Base-by-base conservation (phyloP, 2,888 invertebrate species). In the Odontothrips loti region DNA sequence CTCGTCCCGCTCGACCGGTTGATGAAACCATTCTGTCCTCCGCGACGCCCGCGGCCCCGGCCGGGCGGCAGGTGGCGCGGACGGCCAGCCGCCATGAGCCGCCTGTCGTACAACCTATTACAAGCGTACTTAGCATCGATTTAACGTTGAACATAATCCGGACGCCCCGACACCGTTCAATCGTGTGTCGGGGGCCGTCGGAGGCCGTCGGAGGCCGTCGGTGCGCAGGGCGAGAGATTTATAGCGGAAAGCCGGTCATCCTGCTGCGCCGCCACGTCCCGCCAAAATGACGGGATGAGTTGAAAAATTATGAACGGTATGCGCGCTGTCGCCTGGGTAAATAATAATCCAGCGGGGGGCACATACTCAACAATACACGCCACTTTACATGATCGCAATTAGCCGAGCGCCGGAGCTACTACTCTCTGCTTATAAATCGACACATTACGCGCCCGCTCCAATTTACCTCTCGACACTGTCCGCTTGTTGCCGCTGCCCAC, bases 391-490 rank as follows among this genome's bases (percentile, higher is more conserved):
- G 27, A 23, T 8, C 68, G 27, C 68, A 75, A 75, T 75, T 75
- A 75, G 27, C 58, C 58, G n/a, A n/a, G n/a, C n/a, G n/a, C n/a
- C n/a, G 58, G 20, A 15, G 58, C 58, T 75, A 9, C 68, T 10
- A 23, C 58, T 58, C 68, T 75, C 58, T 6, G 68, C n/a, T 68
- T 68, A 68, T 68, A 68, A 23, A 68, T 68, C 27, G 68, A 75
- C 68, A 27, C 27, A 23, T 75, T 75, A 75, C 27, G 34, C 34
- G 68, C 12, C 23, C n/a, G 68, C 68, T 75, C 68, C 27, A 75
- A 75, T 75, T 27, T 75, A 10, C 68, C 68, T 8, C 68, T 75
- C 23, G 23, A n/a, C 63, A n/a, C 63, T 12, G 51, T 51, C 51
- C 51, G 51, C 51, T 20, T 17, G 51, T 51, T 51, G 34, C 34